Evolutionary conservation across 2,113 vertebrate genomes (phyloP), one percentile per base, ranked within the genome.

Genomic region (Felis chaus): DNA sequence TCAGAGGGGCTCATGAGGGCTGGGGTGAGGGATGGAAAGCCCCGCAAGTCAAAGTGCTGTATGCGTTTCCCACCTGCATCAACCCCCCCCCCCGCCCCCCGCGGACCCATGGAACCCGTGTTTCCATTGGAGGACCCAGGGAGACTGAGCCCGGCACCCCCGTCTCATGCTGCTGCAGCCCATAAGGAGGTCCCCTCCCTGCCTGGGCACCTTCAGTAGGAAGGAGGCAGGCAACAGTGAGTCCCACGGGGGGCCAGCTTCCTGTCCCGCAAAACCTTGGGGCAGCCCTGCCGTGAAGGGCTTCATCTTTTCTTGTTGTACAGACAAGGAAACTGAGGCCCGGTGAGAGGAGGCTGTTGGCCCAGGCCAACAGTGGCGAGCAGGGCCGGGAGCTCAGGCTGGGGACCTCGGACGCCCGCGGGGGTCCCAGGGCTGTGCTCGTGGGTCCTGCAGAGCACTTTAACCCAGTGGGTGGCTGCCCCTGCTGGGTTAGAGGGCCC

Each of bases 401-500:
- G 19, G 61, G 83, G 53, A 3, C 4, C n/a, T 39, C 23, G 18
- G 76, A 36, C 48, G 65, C 11, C n/a, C 15, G 39, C 13, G 25
- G 66, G 73, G 41, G 31, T 69, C 76, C 65, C 14, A 18, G 33
- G 31, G 7, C n/a, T 90, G 57, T 91, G 71, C 14, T 74, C 53
- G 2, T 39, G 50, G n/a, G 36, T 76, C 33, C n/a, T 53, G 7
- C n/a, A 36, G 69, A 89, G 69, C 76, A 73, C 96, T 97, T 55
- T 94, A 84, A 85, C 94, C 97, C 41, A 96, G 90, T 95, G 63
- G 45, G 87, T 89, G 61, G 78, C 83, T 83, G 69, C 50, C 39
- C 16, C 4, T 41, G 91, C 61, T 91, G 85, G 93, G 84, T 95
- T 85, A 95, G 89, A 97, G 90, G 83, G 95, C 93, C 68, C 48